Conservation (phyloP, 2,113 vertebrate genomes). For the Aix galericulata region DNA sequence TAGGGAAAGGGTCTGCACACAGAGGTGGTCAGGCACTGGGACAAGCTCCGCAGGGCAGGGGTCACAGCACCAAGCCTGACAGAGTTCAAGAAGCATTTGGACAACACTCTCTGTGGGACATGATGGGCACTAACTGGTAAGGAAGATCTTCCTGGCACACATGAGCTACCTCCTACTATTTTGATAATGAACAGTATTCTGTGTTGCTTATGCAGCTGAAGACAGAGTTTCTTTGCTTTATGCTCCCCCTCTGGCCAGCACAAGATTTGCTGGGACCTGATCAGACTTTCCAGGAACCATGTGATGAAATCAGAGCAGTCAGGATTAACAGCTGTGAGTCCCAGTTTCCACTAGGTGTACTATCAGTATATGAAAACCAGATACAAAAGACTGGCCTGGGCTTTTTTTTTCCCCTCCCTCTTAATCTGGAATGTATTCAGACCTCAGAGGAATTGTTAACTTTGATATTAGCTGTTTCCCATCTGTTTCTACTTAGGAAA, state of each 20-base stretch:
- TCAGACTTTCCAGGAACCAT: background rate
- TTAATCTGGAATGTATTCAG: background rate
- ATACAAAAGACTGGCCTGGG: background rate
- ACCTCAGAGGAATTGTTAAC: background rate
- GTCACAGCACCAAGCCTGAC: too few relatives aligned
- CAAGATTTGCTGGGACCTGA: background rate
- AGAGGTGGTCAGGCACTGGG: too few relatives aligned
- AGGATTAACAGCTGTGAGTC: background rate
- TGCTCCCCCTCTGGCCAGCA: background rate
- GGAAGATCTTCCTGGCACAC: background rate
- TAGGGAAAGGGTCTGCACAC: too few relatives aligned
- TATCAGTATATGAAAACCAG: background rate
- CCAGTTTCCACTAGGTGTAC: background rate
- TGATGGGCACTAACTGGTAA: background rate
- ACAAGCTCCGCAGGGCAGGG: too few relatives aligned
- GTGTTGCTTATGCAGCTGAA: background rate
- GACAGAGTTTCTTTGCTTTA: background rate
- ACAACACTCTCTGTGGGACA: background rate
- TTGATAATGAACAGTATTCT: background rate
- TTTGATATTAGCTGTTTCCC: conserved; percentile 18
- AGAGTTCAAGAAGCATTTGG: too few relatives aligned
- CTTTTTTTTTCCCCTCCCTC: background rate
- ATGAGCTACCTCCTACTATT: background rate
- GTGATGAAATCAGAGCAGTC: background rate
- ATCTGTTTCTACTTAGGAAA: conserved; percentile 7